Base-by-base conservation (phyloP, 2,797 vertebrate genomes). In the Microchirus variegatus region DNA sequence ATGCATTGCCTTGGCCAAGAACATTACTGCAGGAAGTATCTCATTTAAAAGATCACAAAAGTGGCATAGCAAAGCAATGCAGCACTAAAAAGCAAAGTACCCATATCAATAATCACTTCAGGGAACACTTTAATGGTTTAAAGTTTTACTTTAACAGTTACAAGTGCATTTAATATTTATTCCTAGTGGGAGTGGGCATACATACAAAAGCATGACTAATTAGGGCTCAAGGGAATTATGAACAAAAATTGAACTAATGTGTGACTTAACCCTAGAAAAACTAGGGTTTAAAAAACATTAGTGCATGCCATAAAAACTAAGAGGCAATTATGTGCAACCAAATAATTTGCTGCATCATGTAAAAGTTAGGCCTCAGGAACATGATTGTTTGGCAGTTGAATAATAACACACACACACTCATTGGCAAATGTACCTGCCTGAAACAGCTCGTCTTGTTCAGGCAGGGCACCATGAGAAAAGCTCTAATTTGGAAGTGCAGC, bases 401-500 rank as follows among this genome's bases (percentile, higher is more conserved):
- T 26, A 16, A 58, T 69, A 26, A 15, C 55, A 48, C 46, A 22
- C 3, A 22, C 4, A 12, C 48, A 47, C 59, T 71, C 14, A 14
- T 19, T 53, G 67, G 73, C 56, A 80, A 82, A 63, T 53, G 53
- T 59, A 70, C 66, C 53, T 42, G 26, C 77, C 60, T 51, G 46
- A 72, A 68, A 73, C 70, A 55, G 63, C 63, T 67, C 69, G 6
- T 76, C 69, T 56, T 73, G 53, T 78, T 62, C 6, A 31, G 31
- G 31, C 41, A 10, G 46, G 42, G 76, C 60, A 40, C 1, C 1
- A 63, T 3, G 73, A 68, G 55, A 69, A 66, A 70, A 74, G 73
- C 42, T 78, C 83, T 74, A 80, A 72, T 72, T 78, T 80, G 80
- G 75, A 76, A 72, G 69, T 8, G 73, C 58, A 69, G 67, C 70